Evolutionary conservation across 2,888 invertebrate genomes (phyloP).

Genomic region (Strigamia transsilvanica): DNA sequence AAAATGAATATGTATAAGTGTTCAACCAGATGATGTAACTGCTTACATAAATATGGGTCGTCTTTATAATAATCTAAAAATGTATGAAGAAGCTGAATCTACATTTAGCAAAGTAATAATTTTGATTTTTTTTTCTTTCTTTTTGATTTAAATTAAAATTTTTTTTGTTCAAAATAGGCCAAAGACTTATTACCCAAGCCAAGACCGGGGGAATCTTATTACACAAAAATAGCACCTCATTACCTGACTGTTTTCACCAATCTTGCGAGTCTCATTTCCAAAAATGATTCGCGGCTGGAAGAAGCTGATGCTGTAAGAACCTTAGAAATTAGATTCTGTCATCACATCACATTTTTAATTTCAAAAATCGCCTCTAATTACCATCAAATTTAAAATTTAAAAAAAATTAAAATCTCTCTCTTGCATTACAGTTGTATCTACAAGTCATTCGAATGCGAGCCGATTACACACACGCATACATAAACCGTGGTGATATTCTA

Average conservation of each 20-base stretch:
- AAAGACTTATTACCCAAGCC: constrained; percentile 89
- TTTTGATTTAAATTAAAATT: background rate
- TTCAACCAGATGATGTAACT: constrained; percentile 95
- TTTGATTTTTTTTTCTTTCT: constrained; percentile 5
- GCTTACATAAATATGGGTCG: constrained; percentile 97
- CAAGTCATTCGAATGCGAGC: constrained; percentile 97
- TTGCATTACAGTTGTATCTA: constrained; percentile 74
- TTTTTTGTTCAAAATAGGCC: constrained; percentile 68
- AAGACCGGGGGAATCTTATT: constrained; percentile 92
- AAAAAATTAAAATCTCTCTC: background rate
- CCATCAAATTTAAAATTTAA: background rate
- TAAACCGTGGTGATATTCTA: constrained; percentile 94
- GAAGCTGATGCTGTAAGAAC: constrained; percentile 82
- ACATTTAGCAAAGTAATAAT: constrained; percentile 79
- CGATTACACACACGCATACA: constrained; percentile 95
- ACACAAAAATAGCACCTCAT: constrained; percentile 93
- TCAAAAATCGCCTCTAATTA: constrained; percentile 21
- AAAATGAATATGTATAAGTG: constrained; percentile 66
- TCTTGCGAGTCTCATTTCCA: constrained; percentile 91
- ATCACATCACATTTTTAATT: constrained; percentile 43
- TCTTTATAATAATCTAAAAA: constrained; percentile 89
- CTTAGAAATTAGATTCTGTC: background rate
- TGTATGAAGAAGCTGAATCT: constrained; percentile 87
- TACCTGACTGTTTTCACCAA: constrained; percentile 96
- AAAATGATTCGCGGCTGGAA: constrained; percentile 87